Evolutionary conservation across 2,113 vertebrate species (phyloP).

Genomic region (Prochilodus magdalenae): DNA sequence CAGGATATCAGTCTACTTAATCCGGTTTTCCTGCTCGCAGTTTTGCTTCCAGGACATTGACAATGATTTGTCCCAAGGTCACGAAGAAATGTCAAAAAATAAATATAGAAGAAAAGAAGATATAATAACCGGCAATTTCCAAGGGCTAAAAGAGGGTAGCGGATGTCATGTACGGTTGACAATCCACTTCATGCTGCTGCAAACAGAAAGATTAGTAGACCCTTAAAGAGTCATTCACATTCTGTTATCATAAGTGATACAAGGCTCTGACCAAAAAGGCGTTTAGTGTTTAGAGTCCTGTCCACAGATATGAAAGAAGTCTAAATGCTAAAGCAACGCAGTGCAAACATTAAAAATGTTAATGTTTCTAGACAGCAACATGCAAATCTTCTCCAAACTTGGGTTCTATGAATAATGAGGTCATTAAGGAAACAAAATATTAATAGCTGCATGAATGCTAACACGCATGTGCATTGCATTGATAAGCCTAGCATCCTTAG

Average conservation of each 20-base stretch:
- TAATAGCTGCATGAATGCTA: too few relatives aligned
- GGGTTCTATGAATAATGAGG: too few relatives aligned
- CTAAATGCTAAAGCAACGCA: too few relatives aligned
- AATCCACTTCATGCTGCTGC: not conserved
- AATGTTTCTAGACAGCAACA: too few relatives aligned
- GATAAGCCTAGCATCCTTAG: too few relatives aligned
- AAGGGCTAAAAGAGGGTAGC: not conserved
- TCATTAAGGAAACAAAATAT: too few relatives aligned
- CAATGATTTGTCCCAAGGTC: not conserved
- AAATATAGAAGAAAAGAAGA: not conserved
- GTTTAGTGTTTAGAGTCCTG: too few relatives aligned
- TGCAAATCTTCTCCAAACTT: too few relatives aligned
- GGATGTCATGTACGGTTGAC: not conserved
- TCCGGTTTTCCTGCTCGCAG: not conserved
- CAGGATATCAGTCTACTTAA: not conserved
- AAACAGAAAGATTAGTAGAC: constrained; percentile 11
- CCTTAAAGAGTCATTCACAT: not conserved
- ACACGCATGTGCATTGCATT: too few relatives aligned
- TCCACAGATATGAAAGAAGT: too few relatives aligned
- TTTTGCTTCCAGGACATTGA: constrained; percentile 2
- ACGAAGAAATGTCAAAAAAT: not conserved
- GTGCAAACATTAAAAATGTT: too few relatives aligned
- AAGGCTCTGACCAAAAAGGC: too few relatives aligned
- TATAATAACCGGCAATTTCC: not conserved
- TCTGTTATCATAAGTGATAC: not conserved